Evolutionary conservation across 2,113 vertebrate species (phyloP).

Genomic region (Canis aureus): DNA sequence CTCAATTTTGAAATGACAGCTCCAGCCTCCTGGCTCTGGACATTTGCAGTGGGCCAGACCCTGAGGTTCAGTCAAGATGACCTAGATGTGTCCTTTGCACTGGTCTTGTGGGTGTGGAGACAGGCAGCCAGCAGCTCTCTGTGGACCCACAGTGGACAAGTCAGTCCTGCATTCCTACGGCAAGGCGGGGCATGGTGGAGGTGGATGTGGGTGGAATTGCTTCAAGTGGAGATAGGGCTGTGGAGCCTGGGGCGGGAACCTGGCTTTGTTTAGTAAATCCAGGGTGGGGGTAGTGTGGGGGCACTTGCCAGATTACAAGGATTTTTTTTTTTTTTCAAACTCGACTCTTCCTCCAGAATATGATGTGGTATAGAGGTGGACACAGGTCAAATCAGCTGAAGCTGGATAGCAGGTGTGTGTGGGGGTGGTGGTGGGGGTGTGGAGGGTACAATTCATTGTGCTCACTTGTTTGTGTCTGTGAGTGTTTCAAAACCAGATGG

Average conservation of each 20-base stretch:
- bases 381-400: neutral
- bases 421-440: accelerated
- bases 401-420: neutral
- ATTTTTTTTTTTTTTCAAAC: neutral
- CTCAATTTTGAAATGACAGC: neutral
- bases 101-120: neutral
- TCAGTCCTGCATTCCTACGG: neutral
- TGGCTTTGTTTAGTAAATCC: neutral
- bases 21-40: neutral
- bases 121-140: neutral
- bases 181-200: neutral
- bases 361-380: neutral
- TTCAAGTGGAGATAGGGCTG: neutral
- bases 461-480: neutral
- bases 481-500: neutral
- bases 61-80: neutral
- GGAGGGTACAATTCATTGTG: neutral
- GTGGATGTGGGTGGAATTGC: neutral
- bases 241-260: neutral
- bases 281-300: neutral
- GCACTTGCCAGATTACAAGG: neutral
- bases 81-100: neutral
- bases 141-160: neutral
- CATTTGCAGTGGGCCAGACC: neutral
- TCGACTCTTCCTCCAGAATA: neutral